phyloP scores from a whole-genome alignment of 2,888 invertebrate species.

The Drosophila nigricruria region DNA sequence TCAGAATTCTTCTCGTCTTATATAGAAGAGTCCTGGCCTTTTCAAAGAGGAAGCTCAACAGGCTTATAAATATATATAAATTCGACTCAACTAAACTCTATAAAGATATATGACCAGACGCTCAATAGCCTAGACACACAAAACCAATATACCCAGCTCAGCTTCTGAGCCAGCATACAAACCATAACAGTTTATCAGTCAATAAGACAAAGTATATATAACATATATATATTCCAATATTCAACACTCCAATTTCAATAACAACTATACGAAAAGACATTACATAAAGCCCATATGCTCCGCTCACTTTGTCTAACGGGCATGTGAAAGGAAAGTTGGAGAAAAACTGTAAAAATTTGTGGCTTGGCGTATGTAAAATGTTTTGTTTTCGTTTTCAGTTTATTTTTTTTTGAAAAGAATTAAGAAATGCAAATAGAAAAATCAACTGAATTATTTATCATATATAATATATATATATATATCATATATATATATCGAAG shows the following conservation, averaged over 20 bases:
- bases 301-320: not conserved
- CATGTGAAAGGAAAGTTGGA: not conserved
- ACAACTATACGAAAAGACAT: not conserved
- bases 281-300: slow-evolving; percentile 1
- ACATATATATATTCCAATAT: not conserved
- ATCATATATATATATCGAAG: slow-evolving; percentile 3
- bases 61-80: too few species aligned
- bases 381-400: not conserved
- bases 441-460: slow-evolving; percentile 18
- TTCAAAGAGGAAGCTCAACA: too few species aligned
- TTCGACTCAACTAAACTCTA: too few species aligned
- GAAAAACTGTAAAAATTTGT: not conserved
- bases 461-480: slow-evolving; percentile 11
- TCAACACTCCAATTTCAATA: not conserved
- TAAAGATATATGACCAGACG: too few species aligned
- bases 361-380: not conserved
- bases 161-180: not conserved
- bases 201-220: not conserved
- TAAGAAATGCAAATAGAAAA: not conserved
- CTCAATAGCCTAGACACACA: not conserved
- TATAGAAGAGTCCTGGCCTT: too few species aligned
- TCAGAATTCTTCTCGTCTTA: too few species aligned
- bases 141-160: not conserved
- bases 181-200: not conserved
- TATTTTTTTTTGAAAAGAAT: not conserved